A percentile compares a stretch with the other conserved stretches of the same genome.
Conservation (phyloP, 2,888 invertebrate genomes). For the Drosophila nr. fundita region DNA sequence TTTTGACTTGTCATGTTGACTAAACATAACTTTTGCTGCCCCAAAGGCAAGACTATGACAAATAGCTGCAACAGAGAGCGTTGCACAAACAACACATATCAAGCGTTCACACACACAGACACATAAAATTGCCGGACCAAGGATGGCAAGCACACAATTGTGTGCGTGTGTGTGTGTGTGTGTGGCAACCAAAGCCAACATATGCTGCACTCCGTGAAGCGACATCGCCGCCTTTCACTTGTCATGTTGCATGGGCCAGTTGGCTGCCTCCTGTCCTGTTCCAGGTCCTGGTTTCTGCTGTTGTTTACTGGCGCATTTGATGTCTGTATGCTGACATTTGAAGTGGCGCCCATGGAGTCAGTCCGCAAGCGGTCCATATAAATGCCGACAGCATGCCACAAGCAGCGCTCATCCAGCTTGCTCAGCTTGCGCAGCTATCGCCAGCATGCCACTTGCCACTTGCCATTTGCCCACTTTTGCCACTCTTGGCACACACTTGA, state of each 20-base stretch:
- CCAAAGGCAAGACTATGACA: constrained; percentile 52
- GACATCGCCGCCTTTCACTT: constrained; percentile 57
- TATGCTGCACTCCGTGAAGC: constrained; percentile 36
- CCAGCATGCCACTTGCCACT: background rate
- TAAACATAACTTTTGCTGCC: constrained; percentile 45
- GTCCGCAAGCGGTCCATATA: constrained; percentile 57
- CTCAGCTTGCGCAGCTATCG: constrained; percentile 6
- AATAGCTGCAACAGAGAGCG: constrained; percentile 39
- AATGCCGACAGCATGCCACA: constrained; percentile 55
- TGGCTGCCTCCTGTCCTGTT: constrained; percentile 25
- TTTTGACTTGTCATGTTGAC: constrained; percentile 33
- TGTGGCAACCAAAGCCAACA: constrained; percentile 24
- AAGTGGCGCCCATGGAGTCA: constrained; percentile 61
- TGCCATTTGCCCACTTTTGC: constrained; percentile 19
- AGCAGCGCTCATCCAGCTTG: constrained; percentile 6
- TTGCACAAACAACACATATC: constrained; percentile 23
- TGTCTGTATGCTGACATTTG: constrained; percentile 71
- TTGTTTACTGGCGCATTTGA: constrained; percentile 63
- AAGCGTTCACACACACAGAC: constrained; percentile 10
- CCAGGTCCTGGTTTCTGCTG: constrained; percentile 30
- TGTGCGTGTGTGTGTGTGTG: constrained; percentile 7
- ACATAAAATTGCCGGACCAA: constrained; percentile 19
- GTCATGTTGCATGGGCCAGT: constrained; percentile 49
- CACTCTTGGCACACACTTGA: constrained; percentile 23
- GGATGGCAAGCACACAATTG: constrained; percentile 30